Evolutionary conservation across 2,797 vertebrate species (phyloP).

Genomic region (Liasis olivaceus): DNA sequence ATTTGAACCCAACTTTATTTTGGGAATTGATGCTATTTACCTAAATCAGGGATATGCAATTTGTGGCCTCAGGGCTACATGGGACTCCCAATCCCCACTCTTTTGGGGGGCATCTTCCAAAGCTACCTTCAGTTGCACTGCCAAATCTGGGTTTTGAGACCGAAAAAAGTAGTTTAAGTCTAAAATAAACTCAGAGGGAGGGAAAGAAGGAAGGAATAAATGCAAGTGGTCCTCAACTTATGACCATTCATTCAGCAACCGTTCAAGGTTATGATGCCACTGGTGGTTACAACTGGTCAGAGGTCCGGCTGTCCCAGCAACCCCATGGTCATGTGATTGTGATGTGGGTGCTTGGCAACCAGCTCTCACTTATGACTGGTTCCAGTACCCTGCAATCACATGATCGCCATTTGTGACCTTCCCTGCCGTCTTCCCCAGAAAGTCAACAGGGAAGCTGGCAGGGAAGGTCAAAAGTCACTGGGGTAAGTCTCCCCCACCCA

Average conservation of each 20-base stretch:
- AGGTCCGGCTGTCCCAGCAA: not conserved
- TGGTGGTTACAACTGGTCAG: not conserved
- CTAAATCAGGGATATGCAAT: not conserved
- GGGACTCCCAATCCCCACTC: not conserved
- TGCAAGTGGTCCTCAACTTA: not conserved
- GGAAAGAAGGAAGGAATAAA: not conserved
- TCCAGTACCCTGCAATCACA: not conserved
- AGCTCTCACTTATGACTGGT: not conserved
- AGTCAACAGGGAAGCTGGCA: not conserved
- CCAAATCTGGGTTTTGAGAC: not conserved
- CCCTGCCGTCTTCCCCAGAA: not conserved
- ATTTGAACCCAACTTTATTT: not conserved
- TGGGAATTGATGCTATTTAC: not conserved
- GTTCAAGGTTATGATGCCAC: not conserved
- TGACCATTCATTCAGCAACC: not conserved
- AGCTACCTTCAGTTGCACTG: not conserved
- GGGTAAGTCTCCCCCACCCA: not conserved
- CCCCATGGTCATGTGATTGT: not conserved
- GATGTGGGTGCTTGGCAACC: not conserved
- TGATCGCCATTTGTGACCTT: not conserved
- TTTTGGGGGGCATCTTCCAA: not conserved
- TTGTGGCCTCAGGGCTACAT: not conserved
- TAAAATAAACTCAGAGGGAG: not conserved
- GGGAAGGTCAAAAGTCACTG: not conserved
- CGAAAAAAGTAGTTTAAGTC: not conserved